These are phyloP conservation scores for Calonectris borealis DNA, from an alignment of 2,113 vertebrate species.

Conservation along the genomic window DNA sequence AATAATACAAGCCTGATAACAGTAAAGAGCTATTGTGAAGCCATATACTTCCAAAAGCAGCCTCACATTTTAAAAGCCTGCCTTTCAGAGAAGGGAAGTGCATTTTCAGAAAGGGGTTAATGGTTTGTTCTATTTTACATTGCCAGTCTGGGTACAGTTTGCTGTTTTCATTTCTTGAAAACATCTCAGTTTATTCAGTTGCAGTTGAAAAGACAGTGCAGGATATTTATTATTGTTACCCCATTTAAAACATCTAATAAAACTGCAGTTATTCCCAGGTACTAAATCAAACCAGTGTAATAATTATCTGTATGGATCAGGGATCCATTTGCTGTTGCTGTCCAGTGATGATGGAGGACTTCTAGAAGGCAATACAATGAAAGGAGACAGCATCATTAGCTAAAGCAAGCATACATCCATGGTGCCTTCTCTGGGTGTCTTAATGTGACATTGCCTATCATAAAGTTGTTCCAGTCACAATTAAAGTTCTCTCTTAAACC, in stretches of 20 bases:
- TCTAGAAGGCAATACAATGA: not conserved
- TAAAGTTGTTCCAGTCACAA: not conserved
- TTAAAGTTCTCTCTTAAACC: not conserved
- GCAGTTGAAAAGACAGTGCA: not conserved
- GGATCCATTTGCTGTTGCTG: not conserved
- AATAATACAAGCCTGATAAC: not conserved
- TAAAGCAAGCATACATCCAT: not conserved
- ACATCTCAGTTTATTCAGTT: conserved; percentile 8
- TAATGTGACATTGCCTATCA: not conserved
- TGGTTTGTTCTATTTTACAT: not conserved
- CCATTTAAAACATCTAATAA: conserved; percentile 38
- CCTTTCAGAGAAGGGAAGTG: not conserved
- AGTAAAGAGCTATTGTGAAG: not conserved
- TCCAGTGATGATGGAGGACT: not conserved
- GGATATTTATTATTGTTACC: not conserved
- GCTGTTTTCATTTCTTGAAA: conserved; percentile 21
- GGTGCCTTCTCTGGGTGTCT: not conserved
- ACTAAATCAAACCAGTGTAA: conserved; percentile 29
- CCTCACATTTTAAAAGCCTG: not conserved
- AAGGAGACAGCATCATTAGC: not conserved
- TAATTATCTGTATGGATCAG: not conserved
- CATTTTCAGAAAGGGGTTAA: not conserved
- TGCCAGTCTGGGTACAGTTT: not conserved
- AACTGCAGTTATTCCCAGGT: not conserved
- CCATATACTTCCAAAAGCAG: not conserved